phyloP scores from a whole-genome alignment of 2,797 vertebrate genomes.

The Gymnothorax reevesii region DNA sequence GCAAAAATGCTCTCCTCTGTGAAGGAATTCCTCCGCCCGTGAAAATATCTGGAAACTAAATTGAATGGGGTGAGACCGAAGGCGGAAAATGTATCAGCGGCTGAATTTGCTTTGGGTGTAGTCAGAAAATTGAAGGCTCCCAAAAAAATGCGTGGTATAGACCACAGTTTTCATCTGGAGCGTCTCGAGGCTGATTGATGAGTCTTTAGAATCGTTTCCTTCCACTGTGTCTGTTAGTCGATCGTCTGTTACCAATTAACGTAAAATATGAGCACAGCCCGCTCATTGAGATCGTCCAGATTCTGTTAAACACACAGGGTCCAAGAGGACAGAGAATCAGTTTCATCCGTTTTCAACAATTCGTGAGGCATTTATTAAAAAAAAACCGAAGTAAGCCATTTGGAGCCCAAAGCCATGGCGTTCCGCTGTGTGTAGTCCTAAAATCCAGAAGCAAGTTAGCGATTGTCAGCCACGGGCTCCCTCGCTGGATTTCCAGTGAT shows the following conservation, averaged over 20 bases:
- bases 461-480: too few species aligned
- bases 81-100: conserved; percentile 25
- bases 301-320: conserved; percentile 39
- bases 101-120: conserved; percentile 44
- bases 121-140: conserved; percentile 38
- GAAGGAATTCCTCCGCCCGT: conserved; percentile 37
- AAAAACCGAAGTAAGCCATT: neutral
- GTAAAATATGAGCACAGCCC: conserved; percentile 40
- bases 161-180: conserved; percentile 43
- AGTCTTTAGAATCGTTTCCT: conserved; percentile 50
- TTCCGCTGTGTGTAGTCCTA: too few species aligned
- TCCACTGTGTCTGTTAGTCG: conserved; percentile 43
- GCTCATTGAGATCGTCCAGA: conserved; percentile 44
- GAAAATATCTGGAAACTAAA: conserved; percentile 12
- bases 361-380: conserved; percentile 36
- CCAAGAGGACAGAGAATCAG: conserved; percentile 51
- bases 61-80: conserved; percentile 6
- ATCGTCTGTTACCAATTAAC: conserved; percentile 57
- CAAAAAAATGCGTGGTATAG: conserved; percentile 29
- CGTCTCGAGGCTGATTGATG: conserved; percentile 43
- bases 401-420: neutral
- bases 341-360: conserved; percentile 42
- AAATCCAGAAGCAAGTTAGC: too few species aligned
- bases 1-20: conserved; percentile 32
- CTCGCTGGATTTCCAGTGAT: too few species aligned